Conservation (phyloP, 2,113 vertebrate species). For the Neolamprologus hecqui region DNA sequence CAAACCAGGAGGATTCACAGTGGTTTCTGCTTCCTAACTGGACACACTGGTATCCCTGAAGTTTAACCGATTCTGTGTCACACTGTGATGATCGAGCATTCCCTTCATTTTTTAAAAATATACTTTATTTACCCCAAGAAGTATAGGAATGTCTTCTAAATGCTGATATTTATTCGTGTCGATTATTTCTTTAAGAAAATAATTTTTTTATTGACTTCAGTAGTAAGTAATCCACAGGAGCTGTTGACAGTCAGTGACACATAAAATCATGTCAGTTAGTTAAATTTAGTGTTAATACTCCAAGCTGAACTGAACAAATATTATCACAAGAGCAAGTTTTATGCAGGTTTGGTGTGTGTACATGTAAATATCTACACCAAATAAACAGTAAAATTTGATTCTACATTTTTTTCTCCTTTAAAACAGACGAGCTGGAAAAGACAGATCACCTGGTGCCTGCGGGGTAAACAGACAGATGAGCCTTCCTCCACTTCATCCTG, state of each 20-base stretch:
- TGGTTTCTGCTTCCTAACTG: neutral
- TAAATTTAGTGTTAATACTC: neutral
- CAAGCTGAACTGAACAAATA: neutral
- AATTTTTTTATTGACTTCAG: accelerated
- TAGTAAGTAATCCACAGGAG: neutral
- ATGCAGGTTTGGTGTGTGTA: neutral
- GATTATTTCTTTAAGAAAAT: neutral
- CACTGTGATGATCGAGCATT: neutral
- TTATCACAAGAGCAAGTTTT: neutral
- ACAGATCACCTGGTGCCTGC: neutral
- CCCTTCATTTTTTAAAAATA: neutral
- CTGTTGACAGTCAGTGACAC: neutral
- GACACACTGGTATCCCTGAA: neutral
- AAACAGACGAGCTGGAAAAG: neutral
- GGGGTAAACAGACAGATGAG: neutral
- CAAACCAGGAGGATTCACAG: neutral
- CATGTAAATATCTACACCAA: neutral
- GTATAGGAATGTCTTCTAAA: neutral
- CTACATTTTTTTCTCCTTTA: neutral
- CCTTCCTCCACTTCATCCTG: neutral
- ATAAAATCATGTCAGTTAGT: neutral
- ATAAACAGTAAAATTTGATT: neutral
- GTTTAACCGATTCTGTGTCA: neutral
- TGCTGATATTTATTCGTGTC: neutral
- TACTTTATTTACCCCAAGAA: neutral